Evolutionary conservation across 2,797 vertebrate genomes (phyloP), one percentile per base, ranked within the genome.

Genomic region (Alfaro cultratus): DNA sequence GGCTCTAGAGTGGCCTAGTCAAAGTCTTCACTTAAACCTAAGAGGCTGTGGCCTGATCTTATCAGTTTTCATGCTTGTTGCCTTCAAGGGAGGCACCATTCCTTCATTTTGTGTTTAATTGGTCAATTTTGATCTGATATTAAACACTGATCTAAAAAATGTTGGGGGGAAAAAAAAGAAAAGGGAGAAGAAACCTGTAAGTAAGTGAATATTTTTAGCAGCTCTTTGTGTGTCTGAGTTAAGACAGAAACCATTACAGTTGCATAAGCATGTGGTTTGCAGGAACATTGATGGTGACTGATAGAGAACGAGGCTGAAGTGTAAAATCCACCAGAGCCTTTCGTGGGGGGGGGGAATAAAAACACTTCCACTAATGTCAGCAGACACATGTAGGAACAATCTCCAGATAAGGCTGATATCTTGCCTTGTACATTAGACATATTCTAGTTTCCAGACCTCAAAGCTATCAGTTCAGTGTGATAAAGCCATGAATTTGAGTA

Each of bases 241-340:
- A 80, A 87, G 90, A 81, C 83, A 75, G 84, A 91, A 80, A 82
- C 62, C 0, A 29, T 71, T 45, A 78, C 75, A 8, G 80, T 93
- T 92, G 78, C 85, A 74, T 86, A 92, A 93, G 75, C n/a, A 74
- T 45, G 10, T 8, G 74, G 77, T 79, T 49, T 77, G 77, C 70
- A 80, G 87, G 91, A 86, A 90, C 86, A 87, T 67, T 9, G 82
- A 89, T 36, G 85, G 74, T 72, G 78, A 21, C 76, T 31, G 68
- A 72, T 78, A 62, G 21, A 80, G 72, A 83, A 39, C 60, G 62
- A 81, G 75, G 75, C 78, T 60, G 78, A 71, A 74, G 45, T 73
- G 83, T 36, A 26, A 46, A 55, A 77, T 77, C 53, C 73, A 29
- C 11, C 8, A 34, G 21, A 83, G 68, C 2, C 60, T 39, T 53